Evolutionary conservation across 2,113 vertebrate species (phyloP), one percentile per base, ranked within the genome.

Genomic region (Brachyhypopomus gauderio): DNA sequence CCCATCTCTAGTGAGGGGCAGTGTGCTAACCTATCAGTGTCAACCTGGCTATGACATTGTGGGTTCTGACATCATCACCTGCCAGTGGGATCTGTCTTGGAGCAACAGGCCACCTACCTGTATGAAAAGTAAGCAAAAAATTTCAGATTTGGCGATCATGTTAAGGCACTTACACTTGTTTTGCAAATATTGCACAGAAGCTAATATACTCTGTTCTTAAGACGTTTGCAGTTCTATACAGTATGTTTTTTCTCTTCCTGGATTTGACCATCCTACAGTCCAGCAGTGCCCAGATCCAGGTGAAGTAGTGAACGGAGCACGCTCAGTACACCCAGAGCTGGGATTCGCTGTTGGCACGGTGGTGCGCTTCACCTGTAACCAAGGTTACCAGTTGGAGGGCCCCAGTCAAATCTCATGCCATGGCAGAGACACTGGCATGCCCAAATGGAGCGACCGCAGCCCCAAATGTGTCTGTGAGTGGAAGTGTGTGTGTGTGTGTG

Each of bases 1-100:
- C 74, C 90, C 94, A 0, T 95, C 95, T 16, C 91, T 94, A 6
- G 95, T 97, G 80, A 94, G 95, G 59, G 96, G 96, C 79, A 97
- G 96, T 0, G 96, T 97, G 83, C 90, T 96, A 85, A 97, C 96
- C 72, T 97, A 97, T 87, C 96, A 97, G 84, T 97, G 96, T 80
- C 95, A 96, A 79, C 96, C 96, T 0, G 96, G 96, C 38, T 97
- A 96, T 70, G 95, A 97, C 89, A 95, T 97, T 80, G 92, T 94
- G 0, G 96, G 96, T 84, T 95, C 96, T 2, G 96, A 97, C 90
- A 96, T 97, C 79, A 95, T 97, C 86, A 97, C 95, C 80, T 97
- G 96, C 88, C 96, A 97, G 82, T 97, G 96, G 96, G 96, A 97
- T 88, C 92, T 97, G 30, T 95, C 95, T 67, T 97, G 96, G 96